These are phyloP conservation scores for Planococcus citri DNA, from an alignment of 1,140 invertebrate genomes.

Conservation along the genomic window DNA sequence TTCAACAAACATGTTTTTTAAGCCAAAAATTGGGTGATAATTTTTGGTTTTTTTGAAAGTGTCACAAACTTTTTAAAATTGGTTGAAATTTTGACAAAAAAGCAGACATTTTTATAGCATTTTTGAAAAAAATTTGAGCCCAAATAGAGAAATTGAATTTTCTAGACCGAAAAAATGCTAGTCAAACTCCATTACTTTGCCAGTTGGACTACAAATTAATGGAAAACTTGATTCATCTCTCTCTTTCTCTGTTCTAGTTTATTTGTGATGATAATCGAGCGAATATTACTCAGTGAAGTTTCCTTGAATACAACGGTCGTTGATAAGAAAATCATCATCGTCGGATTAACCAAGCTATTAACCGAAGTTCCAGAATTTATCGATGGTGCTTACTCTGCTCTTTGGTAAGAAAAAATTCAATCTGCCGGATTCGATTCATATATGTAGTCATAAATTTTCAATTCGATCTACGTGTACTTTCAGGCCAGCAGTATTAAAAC, in stretches of 20 bases:
- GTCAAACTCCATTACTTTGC: constrained; percentile 9
- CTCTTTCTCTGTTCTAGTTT: constrained; percentile 37
- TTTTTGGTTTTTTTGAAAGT: no score
- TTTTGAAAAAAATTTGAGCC: no score
- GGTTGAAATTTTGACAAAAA: no score
- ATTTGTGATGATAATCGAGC: constrained; percentile 88
- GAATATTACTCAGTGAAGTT: constrained; percentile 69
- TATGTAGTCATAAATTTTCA: constrained; percentile 22
- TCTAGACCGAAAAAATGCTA: neutral
- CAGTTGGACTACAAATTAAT: constrained; percentile 21
- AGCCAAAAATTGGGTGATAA: no score
- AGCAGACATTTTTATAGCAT: no score
- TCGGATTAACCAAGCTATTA: constrained; percentile 75
- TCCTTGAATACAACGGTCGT: constrained; percentile 69
- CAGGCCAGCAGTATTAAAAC: constrained; percentile 54
- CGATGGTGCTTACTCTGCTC: constrained; percentile 47
- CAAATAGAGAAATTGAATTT: neutral
- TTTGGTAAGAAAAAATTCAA: constrained; percentile 40
- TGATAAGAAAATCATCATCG: constrained; percentile 77
- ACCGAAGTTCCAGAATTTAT: constrained; percentile 57
- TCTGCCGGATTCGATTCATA: neutral
- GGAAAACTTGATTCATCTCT: neutral
- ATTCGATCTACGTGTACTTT: no score
- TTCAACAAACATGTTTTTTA: no score
- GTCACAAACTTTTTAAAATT: no score